Evolutionary conservation across 1,140 invertebrate genomes (phyloP).

Genomic region (Venturia canescens): DNA sequence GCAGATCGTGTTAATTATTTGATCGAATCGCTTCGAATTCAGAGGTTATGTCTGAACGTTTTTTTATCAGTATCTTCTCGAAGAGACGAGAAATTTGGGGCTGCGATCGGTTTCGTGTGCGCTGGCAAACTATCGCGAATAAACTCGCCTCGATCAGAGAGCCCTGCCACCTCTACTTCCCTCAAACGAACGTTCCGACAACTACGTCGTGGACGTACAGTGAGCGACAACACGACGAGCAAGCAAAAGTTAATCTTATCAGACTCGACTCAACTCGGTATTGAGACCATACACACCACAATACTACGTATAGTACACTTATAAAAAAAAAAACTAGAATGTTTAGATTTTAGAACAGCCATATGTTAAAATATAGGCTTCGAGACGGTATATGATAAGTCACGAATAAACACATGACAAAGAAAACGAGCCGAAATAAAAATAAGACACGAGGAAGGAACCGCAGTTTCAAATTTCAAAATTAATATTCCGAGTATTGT

Average conservation of each 20-base stretch:
- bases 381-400: no score
- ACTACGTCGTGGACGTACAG: constrained; percentile 9
- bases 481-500: no score
- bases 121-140: constrained; percentile 32
- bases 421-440: no score
- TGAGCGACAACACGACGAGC: constrained; percentile 1
- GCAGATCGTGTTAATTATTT: no score
- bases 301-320: not conserved
- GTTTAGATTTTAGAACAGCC: not conserved
- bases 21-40: no score
- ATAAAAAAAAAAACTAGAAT: constrained; percentile 5
- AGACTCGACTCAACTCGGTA: constrained; percentile 35
- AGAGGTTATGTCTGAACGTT: not conserved
- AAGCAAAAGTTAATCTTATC: constrained; percentile 36
- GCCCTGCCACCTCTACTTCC: not conserved
- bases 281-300: constrained; percentile 18
- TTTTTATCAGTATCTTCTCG: not conserved
- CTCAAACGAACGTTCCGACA: constrained; percentile 12
- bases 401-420: no score
- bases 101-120: constrained; percentile 38
- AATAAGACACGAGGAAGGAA: no score
- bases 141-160: not conserved
- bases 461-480: no score
- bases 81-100: not conserved
- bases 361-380: no score